These are phyloP conservation scores for Morpho deidamia DNA, from an alignment of 2,888 invertebrate species.

Conservation along the genomic window DNA sequence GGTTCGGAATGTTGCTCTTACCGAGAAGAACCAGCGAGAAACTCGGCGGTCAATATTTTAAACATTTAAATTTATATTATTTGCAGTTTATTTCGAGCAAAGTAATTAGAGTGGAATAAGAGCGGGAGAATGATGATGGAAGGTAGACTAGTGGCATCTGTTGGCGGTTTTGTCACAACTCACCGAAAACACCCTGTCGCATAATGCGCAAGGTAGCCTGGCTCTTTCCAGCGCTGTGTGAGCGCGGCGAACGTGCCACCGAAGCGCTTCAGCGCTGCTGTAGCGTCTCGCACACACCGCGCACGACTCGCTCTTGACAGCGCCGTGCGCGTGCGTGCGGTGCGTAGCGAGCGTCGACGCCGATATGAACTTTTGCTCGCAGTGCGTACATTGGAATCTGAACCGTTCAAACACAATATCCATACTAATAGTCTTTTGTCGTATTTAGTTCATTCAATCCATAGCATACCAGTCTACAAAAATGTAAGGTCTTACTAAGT, in stretches of 20 bases:
- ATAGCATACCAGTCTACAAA: background rate
- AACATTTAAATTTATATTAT: no score
- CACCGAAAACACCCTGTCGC: conserved; percentile 26
- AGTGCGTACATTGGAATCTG: conserved; percentile 35
- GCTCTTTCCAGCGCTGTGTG: conserved; percentile 25
- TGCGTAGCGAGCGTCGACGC: conserved; percentile 35
- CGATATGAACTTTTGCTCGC: conserved; percentile 34
- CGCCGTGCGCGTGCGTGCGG: conserved; percentile 31
- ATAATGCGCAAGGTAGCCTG: conserved; percentile 20
- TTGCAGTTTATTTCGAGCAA: no score
- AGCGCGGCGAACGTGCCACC: conserved; percentile 34
- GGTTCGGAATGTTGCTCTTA: no score
- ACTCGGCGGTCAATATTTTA: no score
- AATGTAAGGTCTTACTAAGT: background rate
- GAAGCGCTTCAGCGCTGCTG: conserved; percentile 33
- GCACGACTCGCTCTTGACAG: conserved; percentile 33
- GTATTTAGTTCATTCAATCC: background rate
- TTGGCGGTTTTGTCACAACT: conserved; percentile 3
- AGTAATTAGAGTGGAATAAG: no score
- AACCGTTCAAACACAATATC: background rate
- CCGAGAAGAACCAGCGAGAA: no score
- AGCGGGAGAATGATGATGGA: background rate
- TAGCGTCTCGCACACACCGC: conserved; percentile 36
- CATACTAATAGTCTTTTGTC: background rate
- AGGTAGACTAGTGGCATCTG: background rate